Evolutionary conservation across 2,888 invertebrate genomes (phyloP).

Genomic region (Polymixis lichenea): DNA sequence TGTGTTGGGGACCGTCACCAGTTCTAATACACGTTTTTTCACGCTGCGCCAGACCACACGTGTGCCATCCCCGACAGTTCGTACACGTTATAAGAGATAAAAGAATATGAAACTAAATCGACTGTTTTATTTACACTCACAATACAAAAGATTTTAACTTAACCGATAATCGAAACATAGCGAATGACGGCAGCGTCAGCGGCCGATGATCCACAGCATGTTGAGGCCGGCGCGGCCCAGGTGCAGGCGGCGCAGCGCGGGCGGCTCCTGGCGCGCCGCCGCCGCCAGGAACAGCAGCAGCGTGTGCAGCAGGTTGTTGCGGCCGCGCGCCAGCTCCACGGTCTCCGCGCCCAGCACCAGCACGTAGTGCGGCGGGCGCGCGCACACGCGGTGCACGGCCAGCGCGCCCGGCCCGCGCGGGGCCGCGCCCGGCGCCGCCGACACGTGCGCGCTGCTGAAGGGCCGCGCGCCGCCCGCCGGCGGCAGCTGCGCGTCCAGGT

Average conservation of each 20-base stretch:
- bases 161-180: not conserved
- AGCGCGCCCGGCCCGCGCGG: conserved; percentile 46
- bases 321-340: conserved; percentile 66
- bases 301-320: conserved; percentile 96
- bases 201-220: conserved; percentile 95
- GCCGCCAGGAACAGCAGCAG: conserved; percentile 92
- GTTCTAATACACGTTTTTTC: too few species aligned
- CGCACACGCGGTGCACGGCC: conserved; percentile 50
- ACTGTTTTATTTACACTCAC: conserved; percentile 35
- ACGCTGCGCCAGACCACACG: not conserved
- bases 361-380: conserved; percentile 61
- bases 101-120: too few species aligned
- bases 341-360: conserved; percentile 59
- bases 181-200: conserved; percentile 64
- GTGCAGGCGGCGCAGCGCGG: conserved; percentile 71
- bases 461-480: conserved; percentile 73
- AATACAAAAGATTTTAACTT: conserved; percentile 12
- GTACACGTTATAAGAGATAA: not conserved
- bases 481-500: conserved; percentile 92
- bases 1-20: too few species aligned
- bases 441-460: conserved; percentile 87
- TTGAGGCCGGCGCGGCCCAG: conserved; percentile 91
- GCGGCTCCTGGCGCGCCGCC: conserved; percentile 85
- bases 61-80: not conserved
- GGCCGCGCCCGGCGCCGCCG: conserved; percentile 35